Evolutionary conservation across 1,140 invertebrate species (phyloP), one percentile per base, ranked within the genome.

Genomic region (Euura saliciscinereae): DNA sequence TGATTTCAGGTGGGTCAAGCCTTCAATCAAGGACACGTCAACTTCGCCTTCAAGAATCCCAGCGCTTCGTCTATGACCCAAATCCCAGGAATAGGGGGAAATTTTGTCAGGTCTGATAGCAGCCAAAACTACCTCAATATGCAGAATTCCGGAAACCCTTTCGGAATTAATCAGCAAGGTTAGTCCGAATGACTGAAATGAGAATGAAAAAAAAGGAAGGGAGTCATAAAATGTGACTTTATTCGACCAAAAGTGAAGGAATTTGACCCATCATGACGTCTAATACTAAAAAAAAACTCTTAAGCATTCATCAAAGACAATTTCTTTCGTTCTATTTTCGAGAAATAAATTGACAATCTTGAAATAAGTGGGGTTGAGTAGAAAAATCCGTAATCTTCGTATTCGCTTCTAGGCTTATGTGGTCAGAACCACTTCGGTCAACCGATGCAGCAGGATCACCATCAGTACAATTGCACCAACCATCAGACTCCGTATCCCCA

Each of bases 381-480:
- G 1, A 28, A 28, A 28, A 28, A 28, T 28, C 28, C 28, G 1
- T 28, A 28, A 28, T 28, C 28, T 0, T 28, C 28, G 0, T 28
- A 28, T 28, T 43, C 66, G 10, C 43, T 69, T 11, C 11, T 11
- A 69, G 68, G 68, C 4, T 10, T 28, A 10, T 3, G 7, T 67
- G n/a, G 28, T 4, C 68, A 69, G 11, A 69, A 45, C 44, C 43
- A 42, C 11, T 45, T 44, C 44, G 28, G 44, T 44, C 68, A 69
- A 5, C 42, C 42, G 45, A 43, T 45, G n/a, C 68, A 69, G 45
- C 44, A 43, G n/a, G 68, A 69, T 45, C 28, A 28, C 42, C n/a
- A 11, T 69, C 45, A 6, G 2, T 44, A 68, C 70, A 71, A 28
- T 3, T 51, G 13, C 66, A 65, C 67, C 73, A 74, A 59, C 10